Conservation (phyloP, 2,797 vertebrate genomes). For the Pelochelys cantorii region DNA sequence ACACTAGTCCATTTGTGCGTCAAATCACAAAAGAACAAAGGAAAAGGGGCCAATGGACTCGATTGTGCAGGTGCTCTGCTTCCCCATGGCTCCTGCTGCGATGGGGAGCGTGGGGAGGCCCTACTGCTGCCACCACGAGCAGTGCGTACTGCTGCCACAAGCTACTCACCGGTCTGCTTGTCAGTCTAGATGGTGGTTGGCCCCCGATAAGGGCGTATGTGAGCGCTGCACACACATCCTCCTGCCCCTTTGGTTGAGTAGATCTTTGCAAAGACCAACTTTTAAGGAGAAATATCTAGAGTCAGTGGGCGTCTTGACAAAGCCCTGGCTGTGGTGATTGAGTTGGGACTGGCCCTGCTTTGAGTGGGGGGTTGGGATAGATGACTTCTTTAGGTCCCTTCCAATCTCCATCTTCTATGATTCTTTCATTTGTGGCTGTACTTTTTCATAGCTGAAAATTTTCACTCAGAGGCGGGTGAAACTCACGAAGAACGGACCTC, state of each 20-base stretch:
- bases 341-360: no score
- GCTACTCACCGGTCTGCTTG: background rate
- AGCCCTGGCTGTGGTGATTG: no score
- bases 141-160: no score
- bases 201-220: background rate
- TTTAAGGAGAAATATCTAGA: background rate
- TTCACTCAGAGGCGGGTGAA: background rate
- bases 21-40: background rate
- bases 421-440: background rate
- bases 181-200: background rate
- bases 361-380: no score
- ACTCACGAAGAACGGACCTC: background rate
- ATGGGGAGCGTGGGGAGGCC: no score
- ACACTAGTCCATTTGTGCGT: background rate
- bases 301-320: no score
- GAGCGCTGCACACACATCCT: background rate
- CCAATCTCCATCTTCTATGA: no score
- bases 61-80: no score
- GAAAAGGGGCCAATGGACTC: background rate
- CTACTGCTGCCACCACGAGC: no score
- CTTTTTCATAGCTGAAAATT: background rate
- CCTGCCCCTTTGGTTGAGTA: background rate
- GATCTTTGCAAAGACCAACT: background rate
- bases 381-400: no score
- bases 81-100: no score